phyloP scores from a whole-genome alignment of 2,888 invertebrate genomes.

The Fissipunctia ypsillon region DNA sequence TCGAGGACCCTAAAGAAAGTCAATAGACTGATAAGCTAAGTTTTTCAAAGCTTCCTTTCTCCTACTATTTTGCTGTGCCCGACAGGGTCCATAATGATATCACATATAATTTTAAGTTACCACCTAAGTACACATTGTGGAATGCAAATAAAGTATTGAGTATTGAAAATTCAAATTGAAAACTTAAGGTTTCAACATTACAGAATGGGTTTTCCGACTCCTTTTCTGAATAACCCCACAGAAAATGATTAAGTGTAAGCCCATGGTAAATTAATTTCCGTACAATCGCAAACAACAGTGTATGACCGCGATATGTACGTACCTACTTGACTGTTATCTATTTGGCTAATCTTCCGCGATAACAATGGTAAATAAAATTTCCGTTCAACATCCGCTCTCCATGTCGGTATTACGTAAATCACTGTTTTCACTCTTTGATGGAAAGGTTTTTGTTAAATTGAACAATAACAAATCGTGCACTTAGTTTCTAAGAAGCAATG shows the following conservation, averaged over 20 bases:
- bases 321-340: conserved; percentile 42
- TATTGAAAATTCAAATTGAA: not conserved
- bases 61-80: not conserved
- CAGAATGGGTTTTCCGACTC: not conserved
- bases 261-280: conserved; percentile 28
- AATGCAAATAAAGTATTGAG: not conserved
- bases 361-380: conserved; percentile 49
- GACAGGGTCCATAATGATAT: not conserved
- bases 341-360: conserved; percentile 46
- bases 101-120: not conserved
- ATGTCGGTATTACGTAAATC: conserved; percentile 41
- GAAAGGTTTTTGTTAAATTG: conserved; percentile 26
- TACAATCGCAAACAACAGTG: conserved; percentile 31
- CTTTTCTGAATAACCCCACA: not conserved
- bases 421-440: conserved; percentile 18
- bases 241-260: not conserved
- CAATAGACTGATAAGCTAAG: not conserved
- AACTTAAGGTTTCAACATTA: not conserved
- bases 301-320: conserved; percentile 32
- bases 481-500: conserved; percentile 25
- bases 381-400: conserved; percentile 56
- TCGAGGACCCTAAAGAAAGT: not conserved
- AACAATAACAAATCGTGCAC: conserved; percentile 32
- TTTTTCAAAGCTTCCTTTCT: not conserved
- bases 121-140: not conserved